Base-by-base conservation (phyloP, 2,797 vertebrate genomes). In the Epinephelus coioides region DNA sequence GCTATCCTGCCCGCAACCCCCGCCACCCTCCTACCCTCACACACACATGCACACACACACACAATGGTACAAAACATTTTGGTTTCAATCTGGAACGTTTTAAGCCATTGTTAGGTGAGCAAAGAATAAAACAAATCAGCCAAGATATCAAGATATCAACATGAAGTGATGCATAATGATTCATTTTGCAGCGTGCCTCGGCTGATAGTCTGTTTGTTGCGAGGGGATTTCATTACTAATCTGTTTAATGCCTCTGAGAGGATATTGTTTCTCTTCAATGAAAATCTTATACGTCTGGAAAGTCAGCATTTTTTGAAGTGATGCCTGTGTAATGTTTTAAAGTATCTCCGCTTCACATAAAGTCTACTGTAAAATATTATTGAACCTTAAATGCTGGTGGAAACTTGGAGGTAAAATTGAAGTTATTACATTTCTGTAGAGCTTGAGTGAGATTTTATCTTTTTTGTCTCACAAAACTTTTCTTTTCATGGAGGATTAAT, bases 121-220 rank as follows among this genome's bases (percentile, higher is more conserved):
- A 69, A 55, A 69, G 69, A 54, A 47, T 87, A 47, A 75, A 15
- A 76, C 47, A 76, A 50, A 87, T 81, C 72, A 72, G 73, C 68
- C 11, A 23, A 81, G 60, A 79, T 81, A 86, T 84, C 73, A 80
- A 78, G 71, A 79, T 56, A 79, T 86, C 65, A 79, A 69, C 71
- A 68, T 25, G 44, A 60, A 50, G 50, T 55, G 23, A 47, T 61
- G 68, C 53, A 74, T 46, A 67, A 76, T 73, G 66, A 88, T 67
- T 83, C 40, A 57, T 64, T 84, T 50, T 43, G n/a, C 78, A 34
- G 47, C 3, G 1, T 27, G 40, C 70, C 60, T 62, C 57, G 51
- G 70, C 46, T 71, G 69, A 69, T 70, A 53, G 76, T 62, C 53
- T 63, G 61, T 50, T 57, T 76, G 60, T 68, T 77, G 69, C 0